Conservation (phyloP, 2,888 invertebrate species). For the Saturnia pavonia region DNA sequence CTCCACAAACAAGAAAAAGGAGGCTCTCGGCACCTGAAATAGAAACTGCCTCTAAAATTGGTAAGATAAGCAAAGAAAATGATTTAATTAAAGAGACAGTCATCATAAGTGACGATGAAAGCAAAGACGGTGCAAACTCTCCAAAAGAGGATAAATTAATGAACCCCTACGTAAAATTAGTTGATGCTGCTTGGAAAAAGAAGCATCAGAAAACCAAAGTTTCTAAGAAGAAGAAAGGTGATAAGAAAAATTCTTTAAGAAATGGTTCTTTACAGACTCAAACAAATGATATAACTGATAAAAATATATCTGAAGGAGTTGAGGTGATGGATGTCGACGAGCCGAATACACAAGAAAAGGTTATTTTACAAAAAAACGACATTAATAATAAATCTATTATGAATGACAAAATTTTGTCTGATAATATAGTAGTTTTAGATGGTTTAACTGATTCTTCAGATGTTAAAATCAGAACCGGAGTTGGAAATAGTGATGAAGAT, state of each 20-base stretch:
- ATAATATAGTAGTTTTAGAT: constrained; percentile 37
- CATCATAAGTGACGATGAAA: constrained; percentile 70
- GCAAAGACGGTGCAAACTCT: constrained; percentile 42
- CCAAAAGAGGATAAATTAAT: constrained; percentile 44
- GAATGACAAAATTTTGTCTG: constrained; percentile 22
- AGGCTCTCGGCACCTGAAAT: constrained; percentile 65
- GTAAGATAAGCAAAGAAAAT: constrained; percentile 70
- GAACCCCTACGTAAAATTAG: constrained; percentile 71
- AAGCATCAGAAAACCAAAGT: constrained; percentile 58
- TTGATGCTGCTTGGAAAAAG: constrained; percentile 69
- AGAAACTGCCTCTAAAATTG: constrained; percentile 62
- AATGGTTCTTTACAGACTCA: constrained; percentile 34
- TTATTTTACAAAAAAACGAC: not conserved
- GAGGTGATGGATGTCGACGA: constrained; percentile 57
- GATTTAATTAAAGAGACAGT: constrained; percentile 52
- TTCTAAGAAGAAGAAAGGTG: constrained; percentile 51
- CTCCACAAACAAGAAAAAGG: constrained; percentile 64
- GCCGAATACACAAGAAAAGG: constrained; percentile 27
- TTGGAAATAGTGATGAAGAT: constrained; percentile 19
- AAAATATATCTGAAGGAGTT: constrained; percentile 34
- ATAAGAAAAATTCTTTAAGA: constrained; percentile 34
- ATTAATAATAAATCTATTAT: constrained; percentile 19
- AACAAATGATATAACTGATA: constrained; percentile 29
- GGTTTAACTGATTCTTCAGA: constrained; percentile 31
- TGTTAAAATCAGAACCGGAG: constrained; percentile 21